Percentiles rank a stretch among this genome's conserved stretches.
Evolutionary conservation across 1,140 invertebrate species (phyloP).

Genomic region (Drosophila kepulauana): DNA sequence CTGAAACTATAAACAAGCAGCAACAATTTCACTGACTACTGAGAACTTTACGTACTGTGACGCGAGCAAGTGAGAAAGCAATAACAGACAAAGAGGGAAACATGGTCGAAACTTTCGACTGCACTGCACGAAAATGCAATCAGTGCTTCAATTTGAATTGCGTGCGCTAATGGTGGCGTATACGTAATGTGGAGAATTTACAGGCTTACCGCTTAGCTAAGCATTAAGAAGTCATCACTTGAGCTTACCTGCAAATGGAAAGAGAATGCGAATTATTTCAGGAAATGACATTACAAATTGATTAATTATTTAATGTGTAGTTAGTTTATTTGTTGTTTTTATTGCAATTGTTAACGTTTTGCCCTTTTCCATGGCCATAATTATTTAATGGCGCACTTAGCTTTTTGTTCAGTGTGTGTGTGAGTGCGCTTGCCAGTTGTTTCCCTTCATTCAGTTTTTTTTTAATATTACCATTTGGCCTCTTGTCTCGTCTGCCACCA

Average conservation of each 20-base stretch:
- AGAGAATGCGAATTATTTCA: not conserved
- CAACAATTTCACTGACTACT: slow-evolving; percentile 79
- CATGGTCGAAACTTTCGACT: slow-evolving; percentile 26
- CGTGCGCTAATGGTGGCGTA: slow-evolving; percentile 65
- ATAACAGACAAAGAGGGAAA: not conserved
- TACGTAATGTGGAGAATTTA: slow-evolving; percentile 57
- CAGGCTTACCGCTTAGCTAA: slow-evolving; percentile 15
- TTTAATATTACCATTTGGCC: slow-evolving; percentile 60
- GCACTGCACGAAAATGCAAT: slow-evolving; percentile 66
- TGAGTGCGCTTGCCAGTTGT: slow-evolving; percentile 42
- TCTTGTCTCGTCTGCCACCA: slow-evolving; percentile 31
- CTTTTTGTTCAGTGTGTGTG: slow-evolving; percentile 27
- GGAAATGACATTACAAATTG: not conserved
- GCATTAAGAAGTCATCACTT: not conserved
- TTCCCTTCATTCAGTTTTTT: slow-evolving; percentile 41
- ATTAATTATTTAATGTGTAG: not conserved
- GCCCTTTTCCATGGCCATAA: slow-evolving; percentile 13
- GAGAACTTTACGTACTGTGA: slow-evolving; percentile 82
- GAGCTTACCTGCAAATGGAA: slow-evolving; percentile 36
- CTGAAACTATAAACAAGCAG: slow-evolving; percentile 77
- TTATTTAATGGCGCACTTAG: not conserved
- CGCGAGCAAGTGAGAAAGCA: slow-evolving; percentile 20
- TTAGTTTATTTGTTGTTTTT: not conserved
- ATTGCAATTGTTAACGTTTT: not conserved
- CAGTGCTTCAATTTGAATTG: slow-evolving; percentile 22